A percentile compares a stretch with the other conserved stretches of the same genome.
phyloP scores from a whole-genome alignment of 2,113 vertebrate genomes.

The Psilopsiagon aurifrons region DNA sequence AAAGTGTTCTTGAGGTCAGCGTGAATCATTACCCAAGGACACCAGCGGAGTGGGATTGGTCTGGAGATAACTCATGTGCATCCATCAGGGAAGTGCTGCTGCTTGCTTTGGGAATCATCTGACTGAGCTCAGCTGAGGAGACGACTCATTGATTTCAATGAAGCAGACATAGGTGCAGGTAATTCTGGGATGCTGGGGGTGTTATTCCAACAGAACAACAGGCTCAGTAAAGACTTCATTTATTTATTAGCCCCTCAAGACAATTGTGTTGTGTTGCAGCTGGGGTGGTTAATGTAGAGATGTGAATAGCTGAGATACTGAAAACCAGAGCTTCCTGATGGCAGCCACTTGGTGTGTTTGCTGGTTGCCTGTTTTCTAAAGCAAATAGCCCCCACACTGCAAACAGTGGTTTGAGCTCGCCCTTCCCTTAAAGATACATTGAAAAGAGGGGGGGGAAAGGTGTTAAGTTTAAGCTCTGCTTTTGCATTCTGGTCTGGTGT shows the following conservation, averaged over 20 bases:
- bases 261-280: not conserved
- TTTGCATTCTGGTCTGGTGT: slow-evolving; percentile 15
- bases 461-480: not conserved
- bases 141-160: not conserved
- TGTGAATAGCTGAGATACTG: not conserved
- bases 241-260: not conserved
- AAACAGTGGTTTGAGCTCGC: not conserved
- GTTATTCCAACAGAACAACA: not conserved
- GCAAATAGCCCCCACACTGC: not conserved
- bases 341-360: not conserved
- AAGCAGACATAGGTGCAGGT: not conserved
- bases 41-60: not conserved
- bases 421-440: not conserved
- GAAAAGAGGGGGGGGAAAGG: not conserved
- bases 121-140: not conserved
- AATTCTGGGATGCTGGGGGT: not conserved
- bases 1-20: not conserved
- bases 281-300: not conserved
- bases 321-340: not conserved
- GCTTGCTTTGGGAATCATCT: not conserved
- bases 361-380: not conserved
- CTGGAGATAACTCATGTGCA: not conserved
- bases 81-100: not conserved
- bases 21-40: not conserved
- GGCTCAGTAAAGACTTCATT: not conserved